Base-by-base conservation (phyloP, 2,113 vertebrate species). In the Atherinomorus stipes region DNA sequence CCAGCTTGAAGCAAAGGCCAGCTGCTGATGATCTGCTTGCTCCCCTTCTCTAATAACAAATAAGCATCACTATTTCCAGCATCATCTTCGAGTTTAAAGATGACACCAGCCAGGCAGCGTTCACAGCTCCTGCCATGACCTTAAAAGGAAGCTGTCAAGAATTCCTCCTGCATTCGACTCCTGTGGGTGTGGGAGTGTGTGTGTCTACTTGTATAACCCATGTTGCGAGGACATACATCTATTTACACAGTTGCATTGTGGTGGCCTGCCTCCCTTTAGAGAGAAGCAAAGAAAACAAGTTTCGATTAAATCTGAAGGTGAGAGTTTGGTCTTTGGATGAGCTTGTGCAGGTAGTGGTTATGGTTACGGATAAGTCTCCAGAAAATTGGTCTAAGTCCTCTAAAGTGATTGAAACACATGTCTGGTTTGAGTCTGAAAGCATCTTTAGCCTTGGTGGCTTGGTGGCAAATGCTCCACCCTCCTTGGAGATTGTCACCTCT, bases 111-210 rank as follows among this genome's bases (percentile, higher is more conserved):
- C 52, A 22, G 64, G 40, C 65, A 50, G 60, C 38, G 3, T 57
- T 80, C 62, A 70, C 74, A 40, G 66, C 66, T 84, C 69, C n/a
- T 22, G n/a, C n/a, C 25, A 12, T 34, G 12, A 44, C 86, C 82
- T 77, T 83, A 81, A 74, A 86, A 83, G 81, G 76, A 80, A 80
- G 71, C 62, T 58, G 74, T 71, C 10, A 50, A 22, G 67, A 68
- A 76, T 71, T 77, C 40, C 51, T 80, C 38, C 74, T 66, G 60
- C 47, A 53, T 74, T 74, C 62, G 52, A 23, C 61, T 54, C 22
- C 6, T 40, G 59, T 64, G 53, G 37, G 22, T 71, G 44, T 49
- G 60, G 22, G 5, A 15, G 23, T 60, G 40, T 76, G 57, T 21
- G 51, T 25, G 52, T 54, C 16, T 54, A n/a, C 42, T 49, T 75